Base-by-base conservation (phyloP, 1,140 invertebrate species). In the Anastatus disparis region DNA sequence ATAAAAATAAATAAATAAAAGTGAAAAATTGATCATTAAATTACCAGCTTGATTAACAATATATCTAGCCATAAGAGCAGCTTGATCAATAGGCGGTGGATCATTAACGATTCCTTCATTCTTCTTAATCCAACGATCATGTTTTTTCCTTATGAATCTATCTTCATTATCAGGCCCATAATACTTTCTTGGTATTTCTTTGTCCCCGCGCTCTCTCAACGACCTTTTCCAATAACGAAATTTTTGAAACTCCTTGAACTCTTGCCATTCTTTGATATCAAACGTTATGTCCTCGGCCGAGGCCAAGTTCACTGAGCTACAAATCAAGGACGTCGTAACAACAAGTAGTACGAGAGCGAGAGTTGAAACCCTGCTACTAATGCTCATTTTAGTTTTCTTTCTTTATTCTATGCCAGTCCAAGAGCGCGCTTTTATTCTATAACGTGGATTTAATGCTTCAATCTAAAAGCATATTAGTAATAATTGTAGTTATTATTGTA, bases 31-130 rank as follows among this genome's bases (percentile, higher is more conserved):
- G 20, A 50, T 7, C 53, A 20, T 7, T 13, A 1, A 53, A 20
- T 77, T 82, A 87, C 87, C 81, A 65, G 67, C 58, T 73, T 85
- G 79, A 77, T 87, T 86, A 6, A 88, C 87, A 72, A 89, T 83
- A 64, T 85, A 89, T 74, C 88, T 77, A 7, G 86, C 87, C 84
- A 88, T 87, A 66, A 82, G 78, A 1, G 85, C 86, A 10, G 79
- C 82, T 59, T 87, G 55, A 62, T 84, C 74, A 22, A 77, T 78
- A 8, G 85, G 84, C 29, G 86, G 87, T 29, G 80, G 82, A 44
- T 72, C 67, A 42, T 40, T 35, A 6, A 35, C 4, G n/a, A n/a
- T n/a, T n/a, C n/a, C 29, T 44, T 44, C 38, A 24, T 50, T 61
- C 22, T 22, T 3, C 15, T 55, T 59, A 1, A 13, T 50, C 31